Conservation (phyloP, 2,113 vertebrate species). For the Oceanites oceanicus region DNA sequence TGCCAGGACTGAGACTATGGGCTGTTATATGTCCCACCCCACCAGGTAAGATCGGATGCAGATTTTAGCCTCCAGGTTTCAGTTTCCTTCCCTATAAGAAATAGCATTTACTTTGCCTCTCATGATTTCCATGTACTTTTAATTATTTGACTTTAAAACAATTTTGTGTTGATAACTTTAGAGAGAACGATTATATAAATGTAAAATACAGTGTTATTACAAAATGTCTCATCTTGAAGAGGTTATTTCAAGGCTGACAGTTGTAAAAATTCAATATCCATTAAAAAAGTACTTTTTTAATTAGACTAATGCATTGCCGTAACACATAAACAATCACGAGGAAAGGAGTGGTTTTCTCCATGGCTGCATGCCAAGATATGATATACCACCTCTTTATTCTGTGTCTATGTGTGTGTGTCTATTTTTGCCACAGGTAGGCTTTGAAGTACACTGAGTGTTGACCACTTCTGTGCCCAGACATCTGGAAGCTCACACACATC, state of each 20-base stretch:
- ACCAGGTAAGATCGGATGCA: background rate
- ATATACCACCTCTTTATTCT: background rate
- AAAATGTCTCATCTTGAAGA: background rate
- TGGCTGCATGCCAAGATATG: background rate
- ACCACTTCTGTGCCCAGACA: background rate
- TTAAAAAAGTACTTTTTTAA: background rate
- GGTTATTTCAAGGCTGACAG: background rate
- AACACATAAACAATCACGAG: background rate
- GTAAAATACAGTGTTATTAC: background rate
- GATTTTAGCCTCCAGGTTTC: background rate
- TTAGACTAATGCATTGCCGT: background rate
- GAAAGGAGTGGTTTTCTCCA: background rate
- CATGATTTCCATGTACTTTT: background rate
- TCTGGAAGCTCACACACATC: background rate
- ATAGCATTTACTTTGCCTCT: background rate
- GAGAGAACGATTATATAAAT: background rate
- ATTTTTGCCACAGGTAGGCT: background rate
- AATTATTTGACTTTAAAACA: background rate
- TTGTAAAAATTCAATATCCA: background rate
- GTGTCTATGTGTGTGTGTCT: background rate
- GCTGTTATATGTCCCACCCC: background rate
- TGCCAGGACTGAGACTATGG: background rate
- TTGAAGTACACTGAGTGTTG: background rate
- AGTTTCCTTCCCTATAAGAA: background rate
- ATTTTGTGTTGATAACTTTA: background rate